Conservation (phyloP, 2,113 vertebrate species). For the Rhizomys pruinosus region DNA sequence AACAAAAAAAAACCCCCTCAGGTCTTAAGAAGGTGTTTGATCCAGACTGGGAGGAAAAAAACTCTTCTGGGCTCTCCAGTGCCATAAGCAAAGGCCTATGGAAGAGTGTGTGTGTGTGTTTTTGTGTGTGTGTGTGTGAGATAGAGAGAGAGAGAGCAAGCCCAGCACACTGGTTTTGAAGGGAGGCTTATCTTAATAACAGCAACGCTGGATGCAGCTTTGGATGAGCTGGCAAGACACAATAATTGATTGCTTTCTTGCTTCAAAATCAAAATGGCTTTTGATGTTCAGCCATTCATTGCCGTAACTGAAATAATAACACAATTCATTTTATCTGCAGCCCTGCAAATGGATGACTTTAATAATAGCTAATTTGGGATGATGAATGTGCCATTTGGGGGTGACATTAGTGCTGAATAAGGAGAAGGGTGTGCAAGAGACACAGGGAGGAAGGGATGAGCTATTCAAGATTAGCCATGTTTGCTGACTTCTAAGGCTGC, state of each 20-base stretch:
- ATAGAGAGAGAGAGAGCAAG: neutral
- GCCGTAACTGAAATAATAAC: conserved; percentile 83
- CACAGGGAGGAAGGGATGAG: conserved; percentile 62
- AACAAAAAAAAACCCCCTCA: too few relatives aligned
- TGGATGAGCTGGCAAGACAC: conserved; percentile 72
- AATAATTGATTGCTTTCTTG: conserved; percentile 85
- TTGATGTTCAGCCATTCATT: conserved; percentile 82
- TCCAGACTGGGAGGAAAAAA: conserved; percentile 13
- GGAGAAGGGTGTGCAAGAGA: conserved; percentile 70
- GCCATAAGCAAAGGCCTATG: neutral
- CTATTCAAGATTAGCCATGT: conserved; percentile 55
- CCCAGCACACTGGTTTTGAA: neutral
- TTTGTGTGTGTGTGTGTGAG: too few relatives aligned
- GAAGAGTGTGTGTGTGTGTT: conserved; percentile 61
- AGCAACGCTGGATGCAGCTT: conserved; percentile 66
- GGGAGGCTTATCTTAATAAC: conserved; percentile 28
- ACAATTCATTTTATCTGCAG: conserved; percentile 82
- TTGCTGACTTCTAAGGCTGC: conserved; percentile 57
- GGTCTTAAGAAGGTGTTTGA: neutral
- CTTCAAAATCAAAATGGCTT: conserved; percentile 81
- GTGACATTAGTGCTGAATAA: conserved; percentile 83
- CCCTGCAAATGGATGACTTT: conserved; percentile 79
- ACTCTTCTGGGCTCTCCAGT: conserved; percentile 40
- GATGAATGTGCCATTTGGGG: conserved; percentile 83
- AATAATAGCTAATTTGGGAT: conserved; percentile 82